Evolutionary conservation across 2,113 vertebrate species (phyloP).

Genomic region (Ranitomeya variabilis): DNA sequence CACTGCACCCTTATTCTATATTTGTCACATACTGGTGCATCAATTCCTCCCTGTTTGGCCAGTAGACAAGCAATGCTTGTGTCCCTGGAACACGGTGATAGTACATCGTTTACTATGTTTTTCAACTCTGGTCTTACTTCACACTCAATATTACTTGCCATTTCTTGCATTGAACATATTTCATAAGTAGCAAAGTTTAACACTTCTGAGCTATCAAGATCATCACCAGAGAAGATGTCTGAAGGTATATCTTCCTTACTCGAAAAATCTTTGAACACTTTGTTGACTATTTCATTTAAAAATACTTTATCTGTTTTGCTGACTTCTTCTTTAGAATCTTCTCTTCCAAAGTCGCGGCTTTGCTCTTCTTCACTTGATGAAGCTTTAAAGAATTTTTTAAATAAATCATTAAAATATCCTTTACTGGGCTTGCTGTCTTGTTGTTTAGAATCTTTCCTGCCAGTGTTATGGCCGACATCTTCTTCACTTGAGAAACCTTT

Average conservation of each 20-base stretch:
- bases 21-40: not conserved
- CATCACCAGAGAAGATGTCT: not conserved
- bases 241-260: not conserved
- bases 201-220: not conserved
- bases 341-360: not conserved
- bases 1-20: slow-evolving; percentile 16
- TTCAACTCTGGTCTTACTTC: not conserved
- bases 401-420: not conserved
- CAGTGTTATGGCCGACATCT: not conserved
- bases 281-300: not conserved
- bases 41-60: not conserved
- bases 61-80: not conserved
- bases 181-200: not conserved
- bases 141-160: not conserved
- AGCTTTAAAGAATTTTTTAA: not conserved
- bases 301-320: not conserved
- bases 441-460: not conserved
- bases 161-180: not conserved
- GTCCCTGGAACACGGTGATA: not conserved
- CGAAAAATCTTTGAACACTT: not conserved
- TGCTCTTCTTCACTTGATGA: not conserved
- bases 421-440: not conserved
- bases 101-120: not conserved
- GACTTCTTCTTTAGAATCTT: not conserved
- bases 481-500: not conserved